Evolutionary conservation across 2,888 invertebrate genomes (phyloP).

Genomic region (Andricus curvator): DNA sequence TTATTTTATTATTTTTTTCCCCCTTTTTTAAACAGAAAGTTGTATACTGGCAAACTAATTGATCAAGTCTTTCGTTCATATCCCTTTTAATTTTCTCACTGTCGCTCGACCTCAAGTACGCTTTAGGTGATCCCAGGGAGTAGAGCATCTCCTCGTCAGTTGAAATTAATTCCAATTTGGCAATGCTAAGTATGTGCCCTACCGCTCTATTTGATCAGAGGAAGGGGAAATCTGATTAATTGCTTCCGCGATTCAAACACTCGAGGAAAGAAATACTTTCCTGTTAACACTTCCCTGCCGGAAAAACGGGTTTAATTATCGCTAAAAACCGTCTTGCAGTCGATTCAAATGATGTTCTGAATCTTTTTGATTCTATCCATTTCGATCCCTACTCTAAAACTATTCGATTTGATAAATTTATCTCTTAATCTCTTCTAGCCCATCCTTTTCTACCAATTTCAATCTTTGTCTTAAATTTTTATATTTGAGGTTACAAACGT

Average conservation of each 20-base stretch:
- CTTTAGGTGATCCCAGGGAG: slow-evolving; percentile 1
- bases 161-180: slow-evolving; percentile 23
- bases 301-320: neutral
- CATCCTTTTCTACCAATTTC: no score
- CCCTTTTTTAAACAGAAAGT: neutral
- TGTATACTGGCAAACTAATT: neutral
- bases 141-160: slow-evolving; percentile 41
- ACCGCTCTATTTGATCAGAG: neutral
- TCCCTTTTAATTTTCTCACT: neutral
- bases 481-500: no score
- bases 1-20: neutral
- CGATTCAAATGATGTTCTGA: neutral
- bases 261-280: slow-evolving; percentile 22
- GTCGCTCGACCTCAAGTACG: neutral
- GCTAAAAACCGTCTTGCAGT: neutral
- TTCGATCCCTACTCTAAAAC: no score
- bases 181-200: slow-evolving; percentile 26
- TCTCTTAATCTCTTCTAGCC: no score
- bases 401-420: no score
- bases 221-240: neutral
- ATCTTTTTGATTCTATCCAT: no score
- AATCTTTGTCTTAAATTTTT: no score
- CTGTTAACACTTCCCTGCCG: neutral
- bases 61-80: neutral
- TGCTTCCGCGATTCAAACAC: slow-evolving; percentile 3